Evolutionary conservation across 2,113 vertebrate genomes (phyloP).

Genomic region (Trematocara variabile): DNA sequence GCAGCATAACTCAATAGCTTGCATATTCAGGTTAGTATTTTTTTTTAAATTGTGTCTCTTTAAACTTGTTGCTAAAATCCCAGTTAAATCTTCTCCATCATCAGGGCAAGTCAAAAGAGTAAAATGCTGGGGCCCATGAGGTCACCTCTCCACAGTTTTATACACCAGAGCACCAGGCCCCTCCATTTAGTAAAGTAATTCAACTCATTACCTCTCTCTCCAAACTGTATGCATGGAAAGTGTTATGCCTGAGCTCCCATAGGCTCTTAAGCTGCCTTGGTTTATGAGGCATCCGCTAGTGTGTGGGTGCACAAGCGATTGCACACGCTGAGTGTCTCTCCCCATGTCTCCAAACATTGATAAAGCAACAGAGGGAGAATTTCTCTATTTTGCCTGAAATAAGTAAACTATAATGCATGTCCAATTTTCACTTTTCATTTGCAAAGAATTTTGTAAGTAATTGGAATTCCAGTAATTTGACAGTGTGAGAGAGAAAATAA

Average conservation of each 20-base stretch:
- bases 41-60: neutral
- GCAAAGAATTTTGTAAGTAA: conserved; percentile 8
- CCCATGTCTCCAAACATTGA: conserved; percentile 18
- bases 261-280: conserved; percentile 9
- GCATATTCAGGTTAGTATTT: neutral
- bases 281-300: conserved; percentile 13
- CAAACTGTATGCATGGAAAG: conserved; percentile 29
- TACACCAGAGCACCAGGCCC: conserved; percentile 33
- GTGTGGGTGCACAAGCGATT: neutral
- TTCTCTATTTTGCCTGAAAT: conserved; percentile 22
- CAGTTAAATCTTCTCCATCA: neutral
- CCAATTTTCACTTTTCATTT: conserved; percentile 28
- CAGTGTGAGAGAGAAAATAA: neutral
- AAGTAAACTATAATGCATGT: neutral
- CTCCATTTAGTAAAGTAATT: conserved; percentile 53
- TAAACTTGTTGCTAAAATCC: conserved; percentile 8
- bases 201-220: conserved; percentile 44
- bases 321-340: neutral
- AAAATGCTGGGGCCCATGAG: conserved; percentile 4
- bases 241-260: conserved; percentile 32
- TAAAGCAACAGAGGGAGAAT: neutral
- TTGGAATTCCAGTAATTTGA: conserved; percentile 4
- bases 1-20: neutral
- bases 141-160: conserved; percentile 20
- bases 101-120: neutral